Evolutionary conservation across 2,888 invertebrate genomes (phyloP).

Genomic region (Poecilobothrus nobilitatus): DNA sequence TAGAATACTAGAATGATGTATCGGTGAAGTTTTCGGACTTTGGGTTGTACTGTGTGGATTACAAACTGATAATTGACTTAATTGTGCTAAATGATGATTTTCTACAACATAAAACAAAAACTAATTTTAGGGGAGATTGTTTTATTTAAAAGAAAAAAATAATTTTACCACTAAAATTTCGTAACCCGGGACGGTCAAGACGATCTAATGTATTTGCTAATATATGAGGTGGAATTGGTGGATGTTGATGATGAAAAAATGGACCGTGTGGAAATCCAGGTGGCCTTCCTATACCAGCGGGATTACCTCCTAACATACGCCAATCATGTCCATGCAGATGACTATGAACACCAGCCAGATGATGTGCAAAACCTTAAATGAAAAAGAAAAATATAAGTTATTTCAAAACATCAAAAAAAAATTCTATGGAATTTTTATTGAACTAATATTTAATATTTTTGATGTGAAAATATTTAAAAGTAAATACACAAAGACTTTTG

Average conservation of each 20-base stretch:
- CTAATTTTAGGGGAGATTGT: not conserved
- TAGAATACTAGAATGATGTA: conserved; percentile 22
- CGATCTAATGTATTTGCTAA: conserved; percentile 47
- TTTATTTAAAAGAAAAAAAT: not conserved
- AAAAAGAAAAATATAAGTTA: conserved; percentile 15
- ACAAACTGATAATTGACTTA: conserved; percentile 43
- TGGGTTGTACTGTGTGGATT: conserved; percentile 59
- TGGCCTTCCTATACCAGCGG: conserved; percentile 36
- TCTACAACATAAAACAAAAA: conserved; percentile 22
- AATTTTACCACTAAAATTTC: conserved; percentile 34
- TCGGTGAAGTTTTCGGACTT: conserved; percentile 57
- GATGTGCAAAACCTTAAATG: conserved; percentile 63
- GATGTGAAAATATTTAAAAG: too few species aligned
- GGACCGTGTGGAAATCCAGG: conserved; percentile 39
- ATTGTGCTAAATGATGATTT: conserved; percentile 33
- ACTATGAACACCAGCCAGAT: conserved; percentile 60
- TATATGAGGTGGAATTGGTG: conserved; percentile 52
- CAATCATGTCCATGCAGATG: conserved; percentile 58
- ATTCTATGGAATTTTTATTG: too few species aligned
- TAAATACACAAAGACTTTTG: too few species aligned
- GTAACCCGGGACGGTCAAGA: conserved; percentile 31
- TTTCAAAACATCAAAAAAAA: not conserved
- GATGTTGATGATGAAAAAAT: conserved; percentile 47
- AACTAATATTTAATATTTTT: too few species aligned
- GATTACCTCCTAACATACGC: conserved; percentile 44